Evolutionary conservation across 2,797 vertebrate genomes (phyloP).

Genomic region (Sylvilagus floridanus): DNA sequence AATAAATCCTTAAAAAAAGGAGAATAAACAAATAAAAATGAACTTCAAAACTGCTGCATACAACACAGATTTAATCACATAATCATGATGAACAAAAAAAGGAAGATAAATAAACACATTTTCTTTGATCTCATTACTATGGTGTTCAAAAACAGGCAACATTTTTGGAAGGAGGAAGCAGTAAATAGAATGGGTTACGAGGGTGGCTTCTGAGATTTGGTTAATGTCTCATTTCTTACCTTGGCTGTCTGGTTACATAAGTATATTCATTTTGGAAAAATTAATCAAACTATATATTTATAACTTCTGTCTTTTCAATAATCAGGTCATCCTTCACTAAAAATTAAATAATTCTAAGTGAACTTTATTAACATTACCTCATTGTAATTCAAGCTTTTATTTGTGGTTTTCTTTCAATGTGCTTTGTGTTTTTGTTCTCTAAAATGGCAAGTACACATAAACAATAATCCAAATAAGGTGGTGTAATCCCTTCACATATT

Average conservation of each 20-base stretch:
- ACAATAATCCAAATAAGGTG: background rate
- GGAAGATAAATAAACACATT: background rate
- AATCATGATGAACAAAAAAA: background rate
- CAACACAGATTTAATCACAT: background rate
- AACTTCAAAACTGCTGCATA: background rate
- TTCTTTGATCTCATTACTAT: background rate
- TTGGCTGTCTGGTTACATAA: background rate
- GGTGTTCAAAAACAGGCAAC: background rate
- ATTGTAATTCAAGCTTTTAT: background rate
- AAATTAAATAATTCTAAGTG: constrained; percentile 8
- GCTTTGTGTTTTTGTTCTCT: background rate
- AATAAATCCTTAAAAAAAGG: no score
- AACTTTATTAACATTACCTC: background rate
- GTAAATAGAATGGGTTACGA: background rate
- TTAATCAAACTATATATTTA: background rate
- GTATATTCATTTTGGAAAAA: background rate
- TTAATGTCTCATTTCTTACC: constrained; percentile 4
- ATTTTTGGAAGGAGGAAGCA: background rate
- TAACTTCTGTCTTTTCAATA: background rate
- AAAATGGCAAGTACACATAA: background rate
- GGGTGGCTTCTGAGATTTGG: background rate
- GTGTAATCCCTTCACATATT: background rate
- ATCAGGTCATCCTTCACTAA: background rate
- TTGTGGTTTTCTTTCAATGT: constrained; percentile 24
- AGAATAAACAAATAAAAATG: background rate